Percentiles rank a stretch among this genome's conserved stretches.
Conservation (phyloP, 2,113 vertebrate genomes). For the Brienomyrus brachyistius region DNA sequence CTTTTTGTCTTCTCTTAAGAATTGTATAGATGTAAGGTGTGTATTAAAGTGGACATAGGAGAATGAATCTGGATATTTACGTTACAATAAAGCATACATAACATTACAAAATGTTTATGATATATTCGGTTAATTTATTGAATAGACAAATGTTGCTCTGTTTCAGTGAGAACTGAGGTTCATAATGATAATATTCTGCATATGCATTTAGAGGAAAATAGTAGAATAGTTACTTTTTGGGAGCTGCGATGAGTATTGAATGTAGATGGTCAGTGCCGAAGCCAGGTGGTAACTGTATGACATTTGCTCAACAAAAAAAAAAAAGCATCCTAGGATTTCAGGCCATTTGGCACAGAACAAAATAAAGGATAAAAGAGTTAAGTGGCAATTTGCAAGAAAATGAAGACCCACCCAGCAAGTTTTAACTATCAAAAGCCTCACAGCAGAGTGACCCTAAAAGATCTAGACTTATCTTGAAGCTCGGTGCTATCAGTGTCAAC, state of each 20-base stretch:
- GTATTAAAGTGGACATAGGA: not conserved
- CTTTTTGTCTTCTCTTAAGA: not conserved
- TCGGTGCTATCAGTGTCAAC: conserved; percentile 1
- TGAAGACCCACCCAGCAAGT: conserved; percentile 32
- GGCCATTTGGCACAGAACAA: conserved; percentile 35
- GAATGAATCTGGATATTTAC: not conserved
- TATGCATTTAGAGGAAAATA: not conserved
- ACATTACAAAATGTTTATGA: not conserved
- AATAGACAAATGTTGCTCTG: not conserved
- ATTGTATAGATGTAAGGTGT: not conserved
- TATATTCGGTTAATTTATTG: not conserved
- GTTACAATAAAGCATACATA: not conserved
- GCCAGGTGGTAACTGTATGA: conserved; percentile 37
- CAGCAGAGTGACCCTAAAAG: not conserved
- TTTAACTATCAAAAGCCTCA: conserved; percentile 9
- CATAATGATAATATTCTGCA: not conserved
- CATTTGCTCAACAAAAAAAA: conserved; percentile 13
- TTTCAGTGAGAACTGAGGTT: not conserved
- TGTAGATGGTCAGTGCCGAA: conserved; percentile 26
- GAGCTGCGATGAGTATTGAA: not conserved
- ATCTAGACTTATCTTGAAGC: not conserved
- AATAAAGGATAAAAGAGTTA: conserved; percentile 37
- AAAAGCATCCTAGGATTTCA: not conserved
- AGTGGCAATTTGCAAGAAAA: conserved; percentile 45
- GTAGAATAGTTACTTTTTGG: not conserved